Base-by-base conservation (phyloP, 2,888 invertebrate genomes). In the Diachrysia chrysitis region DNA sequence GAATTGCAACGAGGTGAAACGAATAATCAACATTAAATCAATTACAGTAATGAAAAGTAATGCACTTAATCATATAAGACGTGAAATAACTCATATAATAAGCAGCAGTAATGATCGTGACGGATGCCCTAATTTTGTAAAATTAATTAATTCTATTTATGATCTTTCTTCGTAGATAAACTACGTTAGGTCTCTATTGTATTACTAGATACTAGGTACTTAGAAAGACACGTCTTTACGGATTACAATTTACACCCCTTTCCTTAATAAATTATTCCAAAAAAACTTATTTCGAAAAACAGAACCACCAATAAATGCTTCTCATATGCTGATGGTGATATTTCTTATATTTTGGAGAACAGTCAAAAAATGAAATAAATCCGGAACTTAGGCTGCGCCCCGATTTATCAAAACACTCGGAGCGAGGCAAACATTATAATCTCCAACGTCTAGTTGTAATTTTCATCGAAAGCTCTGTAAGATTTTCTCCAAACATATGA, bases 41-140 rank as follows among this genome's bases (percentile, higher is more conserved):
- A 71, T 63, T 71, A 59, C 0, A 62, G 19, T 73, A 78, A 73
- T 78, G 59, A 73, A 78, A 78, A 69, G 75, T 68, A 65, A 68
- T 71, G 53, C 37, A 69, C 48, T 68, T 68, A 48, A 66, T 70
- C 46, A 67, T 65, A 51, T 23, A 48, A 58, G 65, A 71, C 59
- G 58, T 54, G 65, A 80, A 66, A 71, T 53, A 54, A 68, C 48
- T 55, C 63, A 63, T 63, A 42, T 32, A 35, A 57, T 42, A 19
- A 42, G 57, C 29, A 55, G 29, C 23, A 57, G 53, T 57, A 61
- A 65, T 63, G 48, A 66, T 63, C 29, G 59, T 58, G 29, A 73
- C 66, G 73, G 66, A 66, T 77, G 73, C 51, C 73, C 61, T 60
- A 60, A 42, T 70, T 69, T 56, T 63, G 58, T 51, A 42, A 56